Percentiles rank a stretch among this genome's conserved stretches.
Evolutionary conservation across 2,113 vertebrate genomes (phyloP).

Genomic region (Phocoena phocoena): DNA sequence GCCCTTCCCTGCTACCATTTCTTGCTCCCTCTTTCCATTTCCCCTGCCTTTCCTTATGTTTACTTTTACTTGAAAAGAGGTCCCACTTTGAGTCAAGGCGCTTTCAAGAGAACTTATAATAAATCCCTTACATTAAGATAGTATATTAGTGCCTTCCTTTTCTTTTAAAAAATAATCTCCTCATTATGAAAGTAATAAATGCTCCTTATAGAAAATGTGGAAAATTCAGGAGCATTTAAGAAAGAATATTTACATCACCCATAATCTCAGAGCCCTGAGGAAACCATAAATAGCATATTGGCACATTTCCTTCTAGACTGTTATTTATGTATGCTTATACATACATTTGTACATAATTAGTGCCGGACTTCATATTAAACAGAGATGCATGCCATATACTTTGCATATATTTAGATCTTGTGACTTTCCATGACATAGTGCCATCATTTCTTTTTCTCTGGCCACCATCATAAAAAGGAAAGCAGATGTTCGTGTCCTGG

Average conservation of each 20-base stretch:
- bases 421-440: neutral
- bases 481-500: neutral
- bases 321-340: neutral
- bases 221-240: slow-evolving; percentile 4
- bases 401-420: neutral
- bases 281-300: neutral
- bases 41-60: neutral
- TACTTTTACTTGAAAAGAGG: slow-evolving; percentile 21
- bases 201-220: slow-evolving; percentile 26
- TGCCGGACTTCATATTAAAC: neutral
- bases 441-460: neutral
- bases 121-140: slow-evolving; percentile 2
- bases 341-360: neutral
- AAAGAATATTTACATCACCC: slow-evolving; percentile 48
- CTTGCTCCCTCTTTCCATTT: neutral
- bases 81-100: neutral
- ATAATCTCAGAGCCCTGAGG: neutral
- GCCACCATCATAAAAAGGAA: neutral
- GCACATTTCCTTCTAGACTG: neutral
- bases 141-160: neutral
- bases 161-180: slow-evolving; percentile 18
- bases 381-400: neutral
- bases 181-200: slow-evolving; percentile 36
- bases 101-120: slow-evolving; percentile 36
- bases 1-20: neutral